Evolutionary conservation across 2,888 invertebrate genomes (phyloP).

Genomic region (Epirrita christyi): DNA sequence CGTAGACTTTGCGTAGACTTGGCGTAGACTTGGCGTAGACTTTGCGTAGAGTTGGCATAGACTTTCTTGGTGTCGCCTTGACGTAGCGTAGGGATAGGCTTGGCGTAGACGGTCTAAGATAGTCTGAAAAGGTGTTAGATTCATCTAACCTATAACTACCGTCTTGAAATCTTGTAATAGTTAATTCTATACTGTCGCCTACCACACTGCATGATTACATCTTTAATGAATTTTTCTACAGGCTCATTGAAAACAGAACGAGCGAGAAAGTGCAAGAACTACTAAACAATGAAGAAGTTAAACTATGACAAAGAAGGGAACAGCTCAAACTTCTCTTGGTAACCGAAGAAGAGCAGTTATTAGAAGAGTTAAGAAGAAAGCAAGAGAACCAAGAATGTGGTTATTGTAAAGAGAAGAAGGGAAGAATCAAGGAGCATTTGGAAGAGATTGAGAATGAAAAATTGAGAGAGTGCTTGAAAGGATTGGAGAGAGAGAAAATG

Average conservation of each 20-base stretch:
- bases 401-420: slow-evolving; percentile 62
- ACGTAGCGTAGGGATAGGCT: no score
- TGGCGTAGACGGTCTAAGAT: no score
- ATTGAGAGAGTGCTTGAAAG: slow-evolving; percentile 66
- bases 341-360: slow-evolving; percentile 58
- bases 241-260: slow-evolving; percentile 68
- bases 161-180: no score
- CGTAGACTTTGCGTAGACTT: no score
- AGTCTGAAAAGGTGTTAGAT: no score
- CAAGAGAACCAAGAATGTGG: slow-evolving; percentile 58
- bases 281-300: slow-evolving; percentile 63
- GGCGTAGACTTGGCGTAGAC: no score
- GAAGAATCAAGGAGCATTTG: slow-evolving; percentile 50
- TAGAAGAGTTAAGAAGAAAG: slow-evolving; percentile 57
- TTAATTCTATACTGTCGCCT: no score
- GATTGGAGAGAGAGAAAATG: slow-evolving; percentile 75
- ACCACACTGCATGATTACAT: no score
- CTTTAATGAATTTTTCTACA: slow-evolving; percentile 37
- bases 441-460: slow-evolving; percentile 67
- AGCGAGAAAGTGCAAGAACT: slow-evolving; percentile 63
- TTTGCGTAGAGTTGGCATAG: no score
- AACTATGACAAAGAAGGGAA: slow-evolving; percentile 71
- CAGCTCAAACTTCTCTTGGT: slow-evolving; percentile 58
- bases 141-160: no score
- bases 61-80: no score